Evolutionary conservation across 2,113 vertebrate species (phyloP).

Genomic region (Macroglossus sobrinus): DNA sequence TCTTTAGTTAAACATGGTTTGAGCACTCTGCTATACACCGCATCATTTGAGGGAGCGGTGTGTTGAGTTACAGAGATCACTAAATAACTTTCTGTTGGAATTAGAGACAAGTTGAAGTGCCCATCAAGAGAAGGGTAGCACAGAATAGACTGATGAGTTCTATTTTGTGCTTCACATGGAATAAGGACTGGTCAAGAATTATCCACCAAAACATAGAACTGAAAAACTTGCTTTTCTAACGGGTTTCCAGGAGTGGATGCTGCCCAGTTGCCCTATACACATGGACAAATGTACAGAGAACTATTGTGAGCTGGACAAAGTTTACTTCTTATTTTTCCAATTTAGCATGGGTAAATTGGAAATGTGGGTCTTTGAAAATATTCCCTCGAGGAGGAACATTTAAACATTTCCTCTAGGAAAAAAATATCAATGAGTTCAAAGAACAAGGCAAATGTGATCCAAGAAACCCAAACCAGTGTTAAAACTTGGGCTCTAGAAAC

Average conservation of each 20-base stretch:
- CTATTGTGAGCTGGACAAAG: background rate
- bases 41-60: accelerated
- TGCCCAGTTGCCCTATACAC: background rate
- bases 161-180: background rate
- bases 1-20: background rate
- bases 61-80: background rate
- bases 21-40: background rate
- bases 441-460: background rate
- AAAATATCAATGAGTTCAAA: background rate
- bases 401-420: background rate
- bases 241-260: background rate
- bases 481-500: background rate
- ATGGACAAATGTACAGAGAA: background rate
- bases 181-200: background rate
- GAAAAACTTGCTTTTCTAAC: background rate
- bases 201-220: background rate
- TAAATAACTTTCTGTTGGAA: background rate
- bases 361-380: background rate
- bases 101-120: background rate
- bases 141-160: background rate
- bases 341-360: background rate
- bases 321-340: background rate
- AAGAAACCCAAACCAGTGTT: background rate
- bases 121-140: background rate
- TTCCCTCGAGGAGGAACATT: background rate